Percentiles rank a stretch among this genome's conserved stretches.
These are phyloP conservation scores for Pachypsylla venusta DNA, from an alignment of 1,140 invertebrate species.

Conservation along the genomic window DNA sequence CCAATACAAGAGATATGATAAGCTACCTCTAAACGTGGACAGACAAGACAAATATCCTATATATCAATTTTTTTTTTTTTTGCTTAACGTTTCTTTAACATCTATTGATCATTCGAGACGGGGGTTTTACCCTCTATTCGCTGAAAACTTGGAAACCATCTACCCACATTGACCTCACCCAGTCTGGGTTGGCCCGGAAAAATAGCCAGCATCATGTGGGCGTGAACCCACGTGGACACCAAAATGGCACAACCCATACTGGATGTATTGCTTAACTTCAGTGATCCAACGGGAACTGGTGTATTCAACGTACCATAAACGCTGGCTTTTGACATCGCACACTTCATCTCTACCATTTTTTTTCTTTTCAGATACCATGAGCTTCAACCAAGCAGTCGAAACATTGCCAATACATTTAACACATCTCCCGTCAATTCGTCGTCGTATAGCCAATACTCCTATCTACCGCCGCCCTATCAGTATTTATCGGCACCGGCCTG, in stretches of 20 bases:
- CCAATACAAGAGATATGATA: too few relatives aligned
- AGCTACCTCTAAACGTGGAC: too few relatives aligned
- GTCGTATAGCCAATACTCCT: slow-evolving; percentile 1
- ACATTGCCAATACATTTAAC: not conserved
- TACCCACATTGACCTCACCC: too few relatives aligned
- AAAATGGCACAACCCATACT: not conserved
- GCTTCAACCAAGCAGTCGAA: not conserved
- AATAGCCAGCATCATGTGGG: not conserved
- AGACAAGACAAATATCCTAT: too few relatives aligned
- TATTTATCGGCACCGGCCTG: not conserved
- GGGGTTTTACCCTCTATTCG: too few relatives aligned
- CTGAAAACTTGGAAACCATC: too few relatives aligned
- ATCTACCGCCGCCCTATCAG: not conserved
- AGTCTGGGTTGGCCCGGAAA: not conserved
- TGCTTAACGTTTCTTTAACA: too few relatives aligned
- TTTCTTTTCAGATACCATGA: not conserved
- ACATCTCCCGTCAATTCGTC: not conserved
- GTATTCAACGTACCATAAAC: not conserved
- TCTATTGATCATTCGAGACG: too few relatives aligned
- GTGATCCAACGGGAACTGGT: not conserved
- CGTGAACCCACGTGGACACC: not conserved
- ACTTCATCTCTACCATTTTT: not conserved
- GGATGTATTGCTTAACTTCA: not conserved
- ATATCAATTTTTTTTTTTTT: too few relatives aligned
- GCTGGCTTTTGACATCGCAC: not conserved